A percentile compares a stretch with the other conserved stretches of the same genome.
Conservation (phyloP, 1,140 invertebrate species). For the Spodoptera frugiperda region DNA sequence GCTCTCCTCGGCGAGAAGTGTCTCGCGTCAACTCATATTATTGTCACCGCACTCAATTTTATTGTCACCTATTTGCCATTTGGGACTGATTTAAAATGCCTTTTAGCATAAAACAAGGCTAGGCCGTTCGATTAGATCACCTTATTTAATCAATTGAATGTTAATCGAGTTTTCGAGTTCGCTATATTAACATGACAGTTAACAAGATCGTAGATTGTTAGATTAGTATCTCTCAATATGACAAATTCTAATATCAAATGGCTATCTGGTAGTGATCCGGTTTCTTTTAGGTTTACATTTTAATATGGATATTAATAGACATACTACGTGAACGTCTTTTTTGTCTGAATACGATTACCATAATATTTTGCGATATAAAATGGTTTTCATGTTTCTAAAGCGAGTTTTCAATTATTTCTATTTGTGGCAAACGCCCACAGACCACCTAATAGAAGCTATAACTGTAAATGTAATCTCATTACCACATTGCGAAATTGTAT, state of each 20-base stretch:
- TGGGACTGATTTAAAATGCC: slow-evolving; percentile 73
- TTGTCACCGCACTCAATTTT: slow-evolving; percentile 72
- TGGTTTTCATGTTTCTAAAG: slow-evolving; percentile 26
- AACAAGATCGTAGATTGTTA: slow-evolving; percentile 61
- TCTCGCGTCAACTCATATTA: slow-evolving; percentile 64
- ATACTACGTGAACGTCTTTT: background rate
- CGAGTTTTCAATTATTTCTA: slow-evolving; percentile 48
- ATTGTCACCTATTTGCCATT: slow-evolving; percentile 75
- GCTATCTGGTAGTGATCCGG: slow-evolving; percentile 54
- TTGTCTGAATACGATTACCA: slow-evolving; percentile 28
- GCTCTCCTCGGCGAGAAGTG: slow-evolving; percentile 51
- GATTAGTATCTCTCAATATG: slow-evolving; percentile 59
- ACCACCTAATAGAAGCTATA: slow-evolving; percentile 60
- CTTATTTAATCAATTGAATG: slow-evolving; percentile 70
- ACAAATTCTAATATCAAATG: slow-evolving; percentile 56
- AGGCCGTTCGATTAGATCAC: slow-evolving; percentile 68
- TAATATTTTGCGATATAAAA: slow-evolving; percentile 34
- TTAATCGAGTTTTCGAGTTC: slow-evolving; percentile 67
- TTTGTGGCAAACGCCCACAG: slow-evolving; percentile 55
- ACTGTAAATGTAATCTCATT: slow-evolving; percentile 71
- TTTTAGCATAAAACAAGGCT: slow-evolving; percentile 78
- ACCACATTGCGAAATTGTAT: slow-evolving; percentile 70
- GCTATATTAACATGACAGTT: slow-evolving; percentile 56
- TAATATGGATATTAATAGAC: slow-evolving; percentile 6
- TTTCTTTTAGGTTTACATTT: slow-evolving; percentile 51